phyloP scores from a whole-genome alignment of 2,888 invertebrate species.

The Coleophora deauratella region DNA sequence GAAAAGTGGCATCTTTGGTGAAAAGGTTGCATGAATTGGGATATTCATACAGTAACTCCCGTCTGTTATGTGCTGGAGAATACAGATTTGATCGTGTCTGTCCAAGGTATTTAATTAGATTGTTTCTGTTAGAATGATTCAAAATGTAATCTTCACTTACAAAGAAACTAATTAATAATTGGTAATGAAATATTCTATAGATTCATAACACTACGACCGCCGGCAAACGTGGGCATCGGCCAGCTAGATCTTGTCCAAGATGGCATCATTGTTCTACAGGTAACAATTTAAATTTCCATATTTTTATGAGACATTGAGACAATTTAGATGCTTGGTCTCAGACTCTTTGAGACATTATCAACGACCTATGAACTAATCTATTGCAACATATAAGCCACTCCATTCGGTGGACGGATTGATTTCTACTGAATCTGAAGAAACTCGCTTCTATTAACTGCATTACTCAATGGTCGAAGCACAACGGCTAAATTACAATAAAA shows the following conservation, averaged over 20 bases:
- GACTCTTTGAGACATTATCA: background rate
- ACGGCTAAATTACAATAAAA: no score
- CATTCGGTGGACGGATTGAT: no score
- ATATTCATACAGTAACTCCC: conserved; percentile 55
- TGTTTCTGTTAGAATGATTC: no score
- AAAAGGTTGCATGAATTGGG: conserved; percentile 55
- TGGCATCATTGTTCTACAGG: conserved; percentile 65
- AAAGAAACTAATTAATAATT: no score
- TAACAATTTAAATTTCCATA: conserved; percentile 15
- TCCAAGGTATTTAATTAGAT: conserved; percentile 63
- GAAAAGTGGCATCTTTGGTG: conserved; percentile 62
- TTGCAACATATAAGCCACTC: no score
- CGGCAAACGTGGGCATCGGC: conserved; percentile 40
- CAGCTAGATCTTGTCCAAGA: conserved; percentile 54
- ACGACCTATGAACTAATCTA: no score
- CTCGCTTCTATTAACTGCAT: no score
- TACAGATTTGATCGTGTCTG: conserved; percentile 75
- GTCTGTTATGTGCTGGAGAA: conserved; percentile 59
- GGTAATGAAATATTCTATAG: conserved; percentile 27
- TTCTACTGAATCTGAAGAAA: no score
- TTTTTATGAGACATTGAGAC: background rate
- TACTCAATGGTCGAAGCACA: no score
- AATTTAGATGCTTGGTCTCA: background rate
- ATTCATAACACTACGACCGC: conserved; percentile 67
- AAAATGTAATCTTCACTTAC: no score